Evolutionary conservation across 2,113 vertebrate species (phyloP).

Genomic region (Phycodurus eques): DNA sequence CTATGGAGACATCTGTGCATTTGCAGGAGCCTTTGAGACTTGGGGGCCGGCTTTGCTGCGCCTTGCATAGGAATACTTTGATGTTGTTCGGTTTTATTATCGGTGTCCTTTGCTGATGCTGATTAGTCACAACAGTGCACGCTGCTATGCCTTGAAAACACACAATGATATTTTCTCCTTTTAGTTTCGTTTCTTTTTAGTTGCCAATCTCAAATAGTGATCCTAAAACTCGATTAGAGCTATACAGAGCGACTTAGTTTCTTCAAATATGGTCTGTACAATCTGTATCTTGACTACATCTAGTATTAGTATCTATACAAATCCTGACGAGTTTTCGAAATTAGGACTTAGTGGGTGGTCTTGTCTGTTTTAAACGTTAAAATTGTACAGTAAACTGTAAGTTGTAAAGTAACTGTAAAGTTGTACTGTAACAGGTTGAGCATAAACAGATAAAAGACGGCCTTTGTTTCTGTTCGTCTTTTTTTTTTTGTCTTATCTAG

Average conservation of each 20-base stretch:
- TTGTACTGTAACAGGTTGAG: not conserved
- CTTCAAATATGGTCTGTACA: not conserved
- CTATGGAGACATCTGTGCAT: not conserved
- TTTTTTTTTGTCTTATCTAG: conserved; percentile 46
- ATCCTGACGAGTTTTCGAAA: not conserved
- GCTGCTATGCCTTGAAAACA: not conserved
- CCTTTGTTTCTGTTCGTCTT: conserved; percentile 9
- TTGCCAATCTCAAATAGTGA: not conserved
- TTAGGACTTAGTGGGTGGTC: not conserved
- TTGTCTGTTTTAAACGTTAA: not conserved
- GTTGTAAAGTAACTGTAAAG: not conserved
- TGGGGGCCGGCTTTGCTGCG: not conserved
- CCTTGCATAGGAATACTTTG: not conserved
- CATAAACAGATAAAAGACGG: conserved; percentile 1
- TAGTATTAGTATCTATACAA: not conserved
- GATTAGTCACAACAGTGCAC: not conserved
- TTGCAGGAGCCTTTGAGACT: not conserved
- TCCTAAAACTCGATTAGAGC: not conserved
- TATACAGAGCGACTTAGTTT: not conserved
- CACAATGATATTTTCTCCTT: not conserved
- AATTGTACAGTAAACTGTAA: no score
- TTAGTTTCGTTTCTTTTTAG: not conserved
- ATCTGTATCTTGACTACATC: not conserved
- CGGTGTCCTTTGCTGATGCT: not conserved
- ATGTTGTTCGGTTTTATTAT: not conserved